Evolutionary conservation across 2,113 vertebrate genomes (phyloP), one percentile per base, ranked within the genome.

Genomic region (Cyanoderma ruficeps): DNA sequence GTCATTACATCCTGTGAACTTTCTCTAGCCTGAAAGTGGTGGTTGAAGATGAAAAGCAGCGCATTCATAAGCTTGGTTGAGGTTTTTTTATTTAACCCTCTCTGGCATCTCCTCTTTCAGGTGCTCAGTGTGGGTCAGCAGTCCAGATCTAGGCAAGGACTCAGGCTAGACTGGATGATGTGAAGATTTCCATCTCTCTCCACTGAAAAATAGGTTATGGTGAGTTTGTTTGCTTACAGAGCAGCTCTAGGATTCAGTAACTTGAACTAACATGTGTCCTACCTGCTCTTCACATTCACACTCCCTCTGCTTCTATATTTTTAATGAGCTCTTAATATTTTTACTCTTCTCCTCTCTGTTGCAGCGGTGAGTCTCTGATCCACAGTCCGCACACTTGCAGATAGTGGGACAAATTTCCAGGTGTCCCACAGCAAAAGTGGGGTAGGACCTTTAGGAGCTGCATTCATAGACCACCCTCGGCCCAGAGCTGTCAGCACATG

Each of bases 261-360:
- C 30, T 55, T 56, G 65, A 79, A 87, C 76, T 84, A 35, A 75
- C 27, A 22, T 1, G 1, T 67, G 79, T 92, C 50, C 64, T 93
- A 24, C 47, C 46, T 50, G 27, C 76, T 75, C 57, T 82, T 87
- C 1, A 0, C 65, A 21, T 70, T 91, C 77, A 82, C 69, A 82
- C 81, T 94, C 65, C 89, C 77, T 89, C 74, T 78, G 61, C 87
- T 92, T 97, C 87, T 76, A 44, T 91, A 89, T 91, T 87, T 89
- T 94, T 89, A 94, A 94, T 82, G 83, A 92, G 77, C 87, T 91
- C 65, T 89, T 92, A 52, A 79, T 81, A 81, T 87, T 94, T 95
- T 92, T 89, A 86, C 52, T 86, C 52, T 31, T 79, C 57, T 60
- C 76, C 33, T 83, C 42, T 77, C 17, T 77, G 72, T 90, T 39